Evolutionary conservation across 2,113 vertebrate species (phyloP).

Genomic region (Xenopus laevis): DNA sequence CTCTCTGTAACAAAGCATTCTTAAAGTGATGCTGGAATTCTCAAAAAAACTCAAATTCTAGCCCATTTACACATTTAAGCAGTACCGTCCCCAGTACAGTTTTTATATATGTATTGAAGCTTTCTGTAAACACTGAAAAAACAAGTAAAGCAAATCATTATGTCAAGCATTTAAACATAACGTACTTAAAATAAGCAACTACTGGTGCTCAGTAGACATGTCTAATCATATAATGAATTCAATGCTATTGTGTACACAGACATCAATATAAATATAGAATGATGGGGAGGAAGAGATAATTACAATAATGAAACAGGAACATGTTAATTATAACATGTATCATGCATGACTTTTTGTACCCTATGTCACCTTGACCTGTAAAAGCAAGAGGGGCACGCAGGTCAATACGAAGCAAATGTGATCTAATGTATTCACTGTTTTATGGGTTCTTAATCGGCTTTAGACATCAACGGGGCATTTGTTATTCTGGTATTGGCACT

Average conservation of each 20-base stretch:
- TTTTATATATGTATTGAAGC: too few species aligned
- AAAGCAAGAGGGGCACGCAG: conserved; percentile 60
- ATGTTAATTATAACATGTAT: conserved; percentile 42
- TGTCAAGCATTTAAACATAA: too few species aligned
- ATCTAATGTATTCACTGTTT: conserved; percentile 72
- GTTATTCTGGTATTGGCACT: conserved; percentile 76
- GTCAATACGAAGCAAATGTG: conserved; percentile 72
- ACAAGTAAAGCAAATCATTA: too few species aligned
- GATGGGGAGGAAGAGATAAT: background rate
- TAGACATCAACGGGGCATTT: conserved; percentile 75
- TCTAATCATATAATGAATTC: background rate
- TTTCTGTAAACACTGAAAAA: too few species aligned
- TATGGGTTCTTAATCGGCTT: conserved; percentile 70
- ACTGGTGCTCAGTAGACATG: background rate
- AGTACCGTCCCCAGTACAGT: too few species aligned
- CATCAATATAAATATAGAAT: background rate
- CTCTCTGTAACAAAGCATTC: too few species aligned
- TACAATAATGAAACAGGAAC: conserved; percentile 63
- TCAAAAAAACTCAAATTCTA: too few species aligned
- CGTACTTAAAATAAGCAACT: background rate
- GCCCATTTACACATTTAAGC: too few species aligned
- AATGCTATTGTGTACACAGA: background rate
- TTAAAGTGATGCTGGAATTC: too few species aligned
- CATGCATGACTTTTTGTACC: conserved; percentile 67
- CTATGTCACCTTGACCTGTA: conserved; percentile 69